Base-by-base conservation (phyloP, 2,113 vertebrate species). In the Heloderma charlesbogerti region DNA sequence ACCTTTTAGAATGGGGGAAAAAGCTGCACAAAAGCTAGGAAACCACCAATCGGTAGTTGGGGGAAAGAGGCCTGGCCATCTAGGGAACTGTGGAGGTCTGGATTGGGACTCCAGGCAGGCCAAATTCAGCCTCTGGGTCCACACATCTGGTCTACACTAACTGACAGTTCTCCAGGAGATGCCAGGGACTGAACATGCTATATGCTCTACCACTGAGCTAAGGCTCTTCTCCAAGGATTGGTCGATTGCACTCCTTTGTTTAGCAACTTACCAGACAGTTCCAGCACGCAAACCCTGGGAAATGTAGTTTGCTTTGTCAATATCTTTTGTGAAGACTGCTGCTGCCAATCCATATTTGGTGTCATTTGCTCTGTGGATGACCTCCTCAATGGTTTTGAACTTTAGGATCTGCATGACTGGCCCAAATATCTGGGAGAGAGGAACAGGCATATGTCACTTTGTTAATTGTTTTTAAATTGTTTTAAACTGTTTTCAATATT, bases 331-430 rank as follows among this genome's bases (percentile, higher is more conserved):
- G 90, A 99, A 99, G 90, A 99, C 97, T 0, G 98, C 98, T 0
- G 99, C 99, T 6, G 99, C 99, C 29, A 99, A 96, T 2, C 99
- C 99, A 0, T 99, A 99, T 92, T 97, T 98, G 16, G 97, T 97
- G 89, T 98, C 95, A 0, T 99, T 99, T 90, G 98, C 99, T 97
- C 99, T 97, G n/a, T 97, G 97, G 1, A 99, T 90, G 0, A 98
- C 99, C 92, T 99, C 99, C 93, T 99, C 98, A 0, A 99, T 84
- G 1, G 97, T 98, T 93, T 98, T 98, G 94, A 99, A 99, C 95
- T 99, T 99, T 51, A 99, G 94, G 85, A 99, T 98, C 97, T 99
- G 99, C 99, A 99, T 99, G 72, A 99, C 99, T 0, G 99, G 99
- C 60, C 99, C 99, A 60, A 99, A 99, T 88, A 99, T 99, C 99